These are phyloP conservation scores for Tragelaphus buxtoni DNA, from an alignment of 2,113 vertebrate genomes.

Conservation along the genomic window DNA sequence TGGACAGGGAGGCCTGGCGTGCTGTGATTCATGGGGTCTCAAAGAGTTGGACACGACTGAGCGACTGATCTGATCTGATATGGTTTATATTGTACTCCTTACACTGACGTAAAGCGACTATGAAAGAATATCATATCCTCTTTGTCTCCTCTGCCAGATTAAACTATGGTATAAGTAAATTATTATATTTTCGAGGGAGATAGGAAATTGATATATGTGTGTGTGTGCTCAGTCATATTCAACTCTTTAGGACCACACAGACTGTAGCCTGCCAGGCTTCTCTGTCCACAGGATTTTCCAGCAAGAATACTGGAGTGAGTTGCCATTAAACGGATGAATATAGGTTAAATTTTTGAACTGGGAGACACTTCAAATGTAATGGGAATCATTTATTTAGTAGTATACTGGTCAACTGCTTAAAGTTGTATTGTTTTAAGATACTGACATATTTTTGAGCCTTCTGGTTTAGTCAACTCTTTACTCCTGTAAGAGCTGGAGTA, in stretches of 20 bases:
- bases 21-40: too few species aligned
- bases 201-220: background rate
- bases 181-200: constrained; percentile 31
- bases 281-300: background rate
- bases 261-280: background rate
- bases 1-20: too few species aligned
- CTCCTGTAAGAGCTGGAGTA: background rate
- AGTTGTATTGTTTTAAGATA: constrained; percentile 1
- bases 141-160: constrained; percentile 49
- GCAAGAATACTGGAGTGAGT: background rate
- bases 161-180: constrained; percentile 29
- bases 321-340: background rate
- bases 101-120: constrained; percentile 4
- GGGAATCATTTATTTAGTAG: background rate
- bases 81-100: background rate
- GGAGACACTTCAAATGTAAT: constrained; percentile 9
- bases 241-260: background rate
- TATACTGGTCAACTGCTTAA: background rate
- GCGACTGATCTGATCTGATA: too few species aligned
- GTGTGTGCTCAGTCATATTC: background rate
- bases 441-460: background rate
- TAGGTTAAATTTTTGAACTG: constrained; percentile 43
- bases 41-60: too few species aligned
- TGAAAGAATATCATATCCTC: background rate
- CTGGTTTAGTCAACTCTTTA: background rate